A percentile compares a stretch with the other conserved stretches of the same genome.
Conservation (phyloP, 2,113 vertebrate genomes). For the Grus americana region DNA sequence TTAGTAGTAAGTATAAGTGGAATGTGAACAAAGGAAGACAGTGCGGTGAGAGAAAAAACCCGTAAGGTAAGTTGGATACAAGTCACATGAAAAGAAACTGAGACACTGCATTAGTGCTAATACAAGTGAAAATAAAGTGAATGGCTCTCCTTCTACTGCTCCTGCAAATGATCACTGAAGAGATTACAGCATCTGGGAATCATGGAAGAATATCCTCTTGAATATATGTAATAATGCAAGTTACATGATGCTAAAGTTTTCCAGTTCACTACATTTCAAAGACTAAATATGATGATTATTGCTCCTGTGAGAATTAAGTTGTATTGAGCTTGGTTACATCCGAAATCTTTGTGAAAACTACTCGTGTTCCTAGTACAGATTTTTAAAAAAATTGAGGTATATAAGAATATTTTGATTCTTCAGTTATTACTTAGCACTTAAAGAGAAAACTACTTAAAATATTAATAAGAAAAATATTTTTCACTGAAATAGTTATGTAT, state of each 20-base stretch:
- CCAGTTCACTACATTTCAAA: not conserved
- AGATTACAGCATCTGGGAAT: not conserved
- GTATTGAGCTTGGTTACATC: not conserved
- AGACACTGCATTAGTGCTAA: not conserved
- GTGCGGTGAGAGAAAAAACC: not conserved
- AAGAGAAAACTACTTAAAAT: not conserved
- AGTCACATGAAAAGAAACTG: not conserved
- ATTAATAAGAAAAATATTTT: not conserved
- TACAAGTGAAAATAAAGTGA: not conserved
- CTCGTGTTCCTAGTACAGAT: not conserved
- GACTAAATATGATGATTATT: not conserved
- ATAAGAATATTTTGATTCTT: not conserved
- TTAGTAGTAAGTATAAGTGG: not conserved
- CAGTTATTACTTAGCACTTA: not conserved
- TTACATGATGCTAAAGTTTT: not conserved
- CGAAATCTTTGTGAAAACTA: not conserved
- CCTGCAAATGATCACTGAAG: not conserved
- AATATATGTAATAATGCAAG: not conserved
- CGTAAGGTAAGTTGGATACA: not conserved
- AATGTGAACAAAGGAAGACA: not conserved
- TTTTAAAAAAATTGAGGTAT: not conserved
- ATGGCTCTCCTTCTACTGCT: not conserved
- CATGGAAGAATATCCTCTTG: not conserved
- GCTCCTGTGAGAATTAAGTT: not conserved
- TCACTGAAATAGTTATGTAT: not conserved